phyloP scores from a whole-genome alignment of 2,888 invertebrate species.

The Rhagonycha lutea region DNA sequence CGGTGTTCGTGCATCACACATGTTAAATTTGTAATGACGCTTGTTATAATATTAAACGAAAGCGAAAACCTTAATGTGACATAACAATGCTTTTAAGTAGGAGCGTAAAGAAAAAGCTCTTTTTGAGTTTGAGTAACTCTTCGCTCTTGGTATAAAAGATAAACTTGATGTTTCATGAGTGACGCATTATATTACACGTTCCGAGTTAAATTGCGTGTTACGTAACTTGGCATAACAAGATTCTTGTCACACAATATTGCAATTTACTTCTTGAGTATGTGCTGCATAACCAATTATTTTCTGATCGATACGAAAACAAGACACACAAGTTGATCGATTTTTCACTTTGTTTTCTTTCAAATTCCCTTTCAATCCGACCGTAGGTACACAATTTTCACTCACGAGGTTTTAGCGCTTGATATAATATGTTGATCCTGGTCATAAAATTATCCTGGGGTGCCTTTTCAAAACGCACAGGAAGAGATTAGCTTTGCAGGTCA shows the following conservation, averaged over 20 bases:
- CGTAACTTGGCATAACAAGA: conserved; percentile 15
- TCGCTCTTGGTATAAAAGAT: not conserved
- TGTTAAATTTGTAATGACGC: not conserved
- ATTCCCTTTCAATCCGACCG: not conserved
- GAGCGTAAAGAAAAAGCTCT: not conserved
- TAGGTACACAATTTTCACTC: not conserved
- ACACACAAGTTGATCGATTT: not conserved
- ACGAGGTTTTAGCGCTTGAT: too few relatives aligned
- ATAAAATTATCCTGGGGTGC: too few relatives aligned
- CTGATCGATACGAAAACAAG: conserved; percentile 11
- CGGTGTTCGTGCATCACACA: not conserved
- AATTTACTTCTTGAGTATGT: conserved; percentile 12
- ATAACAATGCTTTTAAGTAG: not conserved
- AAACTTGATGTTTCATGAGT: not conserved
- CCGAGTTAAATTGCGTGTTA: not conserved
- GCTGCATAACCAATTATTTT: conserved; percentile 11
- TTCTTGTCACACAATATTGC: conserved; percentile 24
- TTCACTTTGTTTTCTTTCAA: not conserved
- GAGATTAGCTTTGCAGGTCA: too few relatives aligned
- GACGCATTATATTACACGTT: not conserved
- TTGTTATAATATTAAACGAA: not conserved
- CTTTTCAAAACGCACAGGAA: too few relatives aligned
- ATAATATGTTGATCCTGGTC: too few relatives aligned
- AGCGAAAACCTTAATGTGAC: not conserved
- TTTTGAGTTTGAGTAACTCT: not conserved